Evolutionary conservation across 2,797 vertebrate genomes (phyloP), one percentile per base, ranked within the genome.

Genomic region (Sardinella longiceps): DNA sequence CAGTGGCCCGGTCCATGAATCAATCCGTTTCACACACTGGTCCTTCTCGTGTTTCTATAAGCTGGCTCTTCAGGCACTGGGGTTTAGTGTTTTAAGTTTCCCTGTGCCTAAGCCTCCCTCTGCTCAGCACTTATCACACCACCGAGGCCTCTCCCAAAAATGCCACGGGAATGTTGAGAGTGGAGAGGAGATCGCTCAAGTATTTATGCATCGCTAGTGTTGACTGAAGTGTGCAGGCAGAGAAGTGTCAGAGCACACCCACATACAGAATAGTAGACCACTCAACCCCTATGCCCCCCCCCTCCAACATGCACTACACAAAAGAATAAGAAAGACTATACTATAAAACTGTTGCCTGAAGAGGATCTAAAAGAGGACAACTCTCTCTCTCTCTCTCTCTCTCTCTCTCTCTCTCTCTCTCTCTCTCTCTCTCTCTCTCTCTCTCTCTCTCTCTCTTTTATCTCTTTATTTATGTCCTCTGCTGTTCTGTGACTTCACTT

Each of bases 381-480:
- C 50, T 51, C 50, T 20, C 15, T 53, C 50, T 3, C 50, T 53
- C 50, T 12, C 50, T 53, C 15, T 12, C 33, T 33, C 28, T 0
- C 74, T 86, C 81, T 81, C 48, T 46, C 58, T 86, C 74, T 86
- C 83, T 83, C 33, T 81, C 12, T 53, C n/a, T 66, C 48, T 56
- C 82, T 56, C 82, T 23, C 23, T 81, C 43, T n/a, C 39, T 48
- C 33, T 84, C 63, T 84, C 50, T 80, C 48, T 84, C 51, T 84
- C 33, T 56, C 63, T 84, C 82, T 80, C 80, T 25, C 48, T 43
- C 85, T 84, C 50, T 46, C 74, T 56, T n/a, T 84, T 58, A 80
- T 66, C 43, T 83, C 43, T 11, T n/a, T 45, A 3, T 18, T 18
- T 53, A 3, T 53, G 3, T 56, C 53, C n/a, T 20, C 5, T 20